Base-by-base conservation (phyloP, 1,140 invertebrate genomes). In the Nephotettix cincticeps region DNA sequence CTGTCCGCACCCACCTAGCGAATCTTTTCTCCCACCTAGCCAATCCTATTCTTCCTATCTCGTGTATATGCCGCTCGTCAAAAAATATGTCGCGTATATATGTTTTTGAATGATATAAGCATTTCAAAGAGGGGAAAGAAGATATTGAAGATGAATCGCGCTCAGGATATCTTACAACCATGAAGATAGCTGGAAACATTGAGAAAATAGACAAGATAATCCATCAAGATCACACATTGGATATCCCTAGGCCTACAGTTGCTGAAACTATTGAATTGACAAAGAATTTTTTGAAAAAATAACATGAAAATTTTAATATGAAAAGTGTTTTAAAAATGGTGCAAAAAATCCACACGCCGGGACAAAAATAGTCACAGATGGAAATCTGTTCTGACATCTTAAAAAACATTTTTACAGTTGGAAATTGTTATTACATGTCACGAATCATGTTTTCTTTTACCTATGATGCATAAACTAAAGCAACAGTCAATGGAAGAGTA, bases 111-210 rank as follows among this genome's bases (percentile, higher is more conserved):
- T 71, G 65, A 69, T 56, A 71, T 58, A 73, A 68, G 56, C 21
- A 30, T 28, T 73, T 71, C 65, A 29, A 67, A 43, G 43, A 58
- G 14, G 66, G 69, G 4, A 25, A 65, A 61, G 69, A 71, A 64
- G 45, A 56, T 29, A 54, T 71, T 14, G 65, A 73, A 71, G 72
- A 71, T 64, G 65, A 73, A 17, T 29, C 25, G 61, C 72, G 65
- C 70, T 68, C 70, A 45, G 71, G 75, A 67, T 70, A 72, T 56
- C 72, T 73, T 73, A 72, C 51, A 68, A 74, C 76, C 70, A 75
- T 69, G 43, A 72, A 58, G 66, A 77, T 75, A n/a, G 72, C 75
- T 61, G 71, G 75, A 72, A 79, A 77, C 74, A 73, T 79, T 51
- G 58, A 64, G 27, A 75, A 78, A 78, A 69, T 77, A 68, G 54